Conservation (phyloP, 2,888 invertebrate species). For the Hydraecia micacea region DNA sequence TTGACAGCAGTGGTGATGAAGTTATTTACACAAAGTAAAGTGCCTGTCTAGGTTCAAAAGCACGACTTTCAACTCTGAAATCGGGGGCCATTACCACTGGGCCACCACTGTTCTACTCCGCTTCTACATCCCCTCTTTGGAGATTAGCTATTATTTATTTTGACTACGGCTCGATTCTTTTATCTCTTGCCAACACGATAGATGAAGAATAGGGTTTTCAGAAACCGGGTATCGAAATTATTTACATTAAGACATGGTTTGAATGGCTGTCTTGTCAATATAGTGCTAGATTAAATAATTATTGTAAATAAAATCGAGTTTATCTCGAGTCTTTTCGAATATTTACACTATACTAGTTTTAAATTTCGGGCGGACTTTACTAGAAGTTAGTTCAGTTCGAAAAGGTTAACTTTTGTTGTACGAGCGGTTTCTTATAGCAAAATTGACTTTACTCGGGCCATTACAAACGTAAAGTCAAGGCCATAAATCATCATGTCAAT, state of each 20-base stretch:
- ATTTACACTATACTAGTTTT: slow-evolving; percentile 52
- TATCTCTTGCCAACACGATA: no score
- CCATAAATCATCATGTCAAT: not conserved
- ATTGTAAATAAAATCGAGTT: slow-evolving; percentile 58
- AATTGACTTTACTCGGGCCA: not conserved
- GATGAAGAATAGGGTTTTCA: not conserved
- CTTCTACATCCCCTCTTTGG: not conserved
- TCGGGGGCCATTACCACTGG: no score
- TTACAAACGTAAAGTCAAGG: not conserved
- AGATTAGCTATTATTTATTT: no score
- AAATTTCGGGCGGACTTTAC: slow-evolving; percentile 29
- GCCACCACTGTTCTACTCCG: not conserved
- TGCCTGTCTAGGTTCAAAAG: no score
- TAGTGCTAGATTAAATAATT: slow-evolving; percentile 36
- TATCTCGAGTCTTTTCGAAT: slow-evolving; percentile 58
- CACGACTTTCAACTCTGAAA: no score
- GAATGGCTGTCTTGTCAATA: slow-evolving; percentile 47
- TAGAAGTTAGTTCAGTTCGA: slow-evolving; percentile 23
- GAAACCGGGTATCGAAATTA: not conserved
- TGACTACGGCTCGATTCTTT: no score
- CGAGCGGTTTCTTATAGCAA: not conserved
- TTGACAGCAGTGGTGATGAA: no score
- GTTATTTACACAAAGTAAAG: no score
- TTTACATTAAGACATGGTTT: slow-evolving; percentile 40
- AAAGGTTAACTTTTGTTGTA: slow-evolving; percentile 21